Evolutionary conservation across 2,888 invertebrate species (phyloP).

Genomic region (Nysson spinosus): DNA sequence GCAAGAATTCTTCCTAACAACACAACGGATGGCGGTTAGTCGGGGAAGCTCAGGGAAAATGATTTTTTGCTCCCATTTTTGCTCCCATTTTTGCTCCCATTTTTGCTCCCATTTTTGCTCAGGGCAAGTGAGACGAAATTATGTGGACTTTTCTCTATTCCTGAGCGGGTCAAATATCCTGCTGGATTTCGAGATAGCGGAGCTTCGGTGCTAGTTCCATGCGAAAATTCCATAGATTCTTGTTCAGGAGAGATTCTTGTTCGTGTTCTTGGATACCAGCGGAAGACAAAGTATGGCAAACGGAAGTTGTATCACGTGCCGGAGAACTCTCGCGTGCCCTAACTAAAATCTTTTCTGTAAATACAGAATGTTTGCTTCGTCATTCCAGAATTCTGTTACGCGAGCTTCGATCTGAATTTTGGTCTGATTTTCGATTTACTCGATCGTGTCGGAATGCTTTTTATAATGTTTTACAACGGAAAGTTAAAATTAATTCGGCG

Average conservation of each 20-base stretch:
- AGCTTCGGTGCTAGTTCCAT: constrained; percentile 59
- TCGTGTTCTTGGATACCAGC: constrained; percentile 9
- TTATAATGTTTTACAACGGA: too few relatives aligned
- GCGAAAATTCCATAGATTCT: constrained; percentile 70
- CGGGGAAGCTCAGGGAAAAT: too few relatives aligned
- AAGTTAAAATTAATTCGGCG: too few relatives aligned
- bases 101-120: constrained; percentile 4
- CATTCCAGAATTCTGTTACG: constrained; percentile 43
- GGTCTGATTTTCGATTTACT: too few relatives aligned
- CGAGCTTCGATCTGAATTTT: not conserved
- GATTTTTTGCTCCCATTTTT: constrained; percentile 3
- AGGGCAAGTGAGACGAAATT: constrained; percentile 36
- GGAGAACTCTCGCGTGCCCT: constrained; percentile 14
- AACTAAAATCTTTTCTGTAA: constrained; percentile 44
- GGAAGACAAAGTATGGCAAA: constrained; percentile 40
- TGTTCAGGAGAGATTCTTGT: constrained; percentile 7
- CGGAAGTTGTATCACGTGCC: constrained; percentile 46
- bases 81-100: constrained; percentile 1
- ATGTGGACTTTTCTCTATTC: constrained; percentile 45
- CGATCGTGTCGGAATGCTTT: too few relatives aligned
- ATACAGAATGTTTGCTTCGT: constrained; percentile 40
- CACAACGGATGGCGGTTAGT: too few relatives aligned
- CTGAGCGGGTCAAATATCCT: constrained; percentile 53
- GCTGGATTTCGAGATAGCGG: constrained; percentile 64
- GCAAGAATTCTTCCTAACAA: too few relatives aligned